Evolutionary conservation across 1,140 invertebrate genomes (phyloP).

Genomic region (Bombus breviceps): DNA sequence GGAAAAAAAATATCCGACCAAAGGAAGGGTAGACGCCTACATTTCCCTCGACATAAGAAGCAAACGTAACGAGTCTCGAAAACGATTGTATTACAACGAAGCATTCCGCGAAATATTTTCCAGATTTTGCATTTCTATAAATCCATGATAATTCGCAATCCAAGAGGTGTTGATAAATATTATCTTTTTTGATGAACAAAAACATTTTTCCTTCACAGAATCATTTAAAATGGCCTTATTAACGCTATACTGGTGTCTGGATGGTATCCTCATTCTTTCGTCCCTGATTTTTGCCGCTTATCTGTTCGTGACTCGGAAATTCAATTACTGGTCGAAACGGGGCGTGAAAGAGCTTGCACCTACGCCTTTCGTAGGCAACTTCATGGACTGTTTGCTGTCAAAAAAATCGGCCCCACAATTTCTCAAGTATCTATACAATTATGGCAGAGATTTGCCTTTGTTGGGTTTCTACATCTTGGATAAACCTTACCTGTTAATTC

Average conservation of each 20-base stretch:
- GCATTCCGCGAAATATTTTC: too few relatives aligned
- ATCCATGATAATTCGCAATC: too few relatives aligned
- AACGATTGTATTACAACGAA: too few relatives aligned
- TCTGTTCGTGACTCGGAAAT: conserved; percentile 74
- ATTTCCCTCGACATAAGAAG: too few relatives aligned
- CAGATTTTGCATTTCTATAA: too few relatives aligned
- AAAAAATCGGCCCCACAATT: conserved; percentile 48
- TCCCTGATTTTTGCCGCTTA: conserved; percentile 50
- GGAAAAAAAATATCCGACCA: too few relatives aligned
- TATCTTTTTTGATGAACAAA: accelerated
- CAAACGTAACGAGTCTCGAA: too few relatives aligned
- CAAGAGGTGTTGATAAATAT: too few relatives aligned
- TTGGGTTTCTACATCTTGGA: conserved; percentile 77
- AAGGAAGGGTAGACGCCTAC: too few relatives aligned
- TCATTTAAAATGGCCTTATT: conserved; percentile 52
- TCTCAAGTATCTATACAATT: conserved; percentile 59
- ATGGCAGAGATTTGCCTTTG: conserved; percentile 55
- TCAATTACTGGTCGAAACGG: conserved; percentile 77
- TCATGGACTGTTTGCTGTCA: conserved; percentile 46
- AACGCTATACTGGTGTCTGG: conserved; percentile 52
- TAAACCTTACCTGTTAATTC: conserved; percentile 76
- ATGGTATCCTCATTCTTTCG: conserved; percentile 21
- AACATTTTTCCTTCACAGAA: neutral
- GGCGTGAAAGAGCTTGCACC: conserved; percentile 70
- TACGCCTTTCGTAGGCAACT: conserved; percentile 70